Evolutionary conservation across 37 sponge, comb jelly and placozoan genomes (phyloP), one percentile per base, ranked within the genome.

Genomic region (Hormiphora californensis): DNA sequence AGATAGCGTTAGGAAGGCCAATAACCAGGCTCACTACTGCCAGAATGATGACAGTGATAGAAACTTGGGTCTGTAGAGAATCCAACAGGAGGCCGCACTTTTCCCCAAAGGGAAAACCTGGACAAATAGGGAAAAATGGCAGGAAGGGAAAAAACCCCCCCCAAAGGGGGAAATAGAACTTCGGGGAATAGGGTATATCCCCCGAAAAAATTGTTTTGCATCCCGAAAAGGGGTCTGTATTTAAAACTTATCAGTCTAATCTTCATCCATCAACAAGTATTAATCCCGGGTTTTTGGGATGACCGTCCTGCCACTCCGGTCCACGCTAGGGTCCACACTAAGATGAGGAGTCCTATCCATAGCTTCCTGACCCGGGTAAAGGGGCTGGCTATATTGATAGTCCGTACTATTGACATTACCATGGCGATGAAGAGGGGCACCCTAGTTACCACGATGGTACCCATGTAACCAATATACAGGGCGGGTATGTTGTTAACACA

Each of bases 361-460:
- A 46, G 41, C 25, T 73, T 73, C 0, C 38, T 2, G 23, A 33
- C 11, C 12, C 23, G 43, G 46, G 21, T 43, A 46, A 73, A 73
- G 0, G 81, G 81, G 5, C 17, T 19, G 12, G 17, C 8, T 8
- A 73, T 73, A 30, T 73, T 73, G 81, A 73, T 73, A 30, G 81
- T 22, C 23, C 81, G 8, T 4, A 73, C 81, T 0, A 73, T 46
- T 12, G 81, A 73, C 44, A 73, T 43, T 0, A 73, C 12, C 3
- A 73, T 46, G 17, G 46, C 81, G 23, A 73, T 73, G 23, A 73
- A 41, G 11, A 73, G 32, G 0, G 81, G 81, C 27, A 73, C 2
- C 43, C 81, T 38, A 19, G 81, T 73, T 1, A 73, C 36, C 32
- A 73, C 81, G 2, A 46, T 22, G 1, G 46, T 73, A 4, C 19